Percentiles rank a stretch among this genome's conserved stretches.
phyloP scores from a whole-genome alignment of 2,888 invertebrate genomes.

The Alviniconcha strummeri region DNA sequence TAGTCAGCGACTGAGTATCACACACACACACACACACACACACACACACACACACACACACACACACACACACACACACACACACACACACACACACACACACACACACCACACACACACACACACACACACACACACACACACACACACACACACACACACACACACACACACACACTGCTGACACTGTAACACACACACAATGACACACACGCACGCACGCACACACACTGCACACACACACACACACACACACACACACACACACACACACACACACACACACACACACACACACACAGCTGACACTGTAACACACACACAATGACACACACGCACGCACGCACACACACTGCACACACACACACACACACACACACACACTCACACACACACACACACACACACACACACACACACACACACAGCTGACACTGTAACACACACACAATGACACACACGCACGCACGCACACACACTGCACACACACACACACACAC shows the following conservation, averaged over 20 bases:
- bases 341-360: too few species aligned
- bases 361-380: too few species aligned
- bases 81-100: not conserved
- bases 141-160: constrained; percentile 9
- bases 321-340: too few species aligned
- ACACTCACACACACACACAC: not conserved
- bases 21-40: not conserved
- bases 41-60: not conserved
- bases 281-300: not conserved
- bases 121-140: not conserved
- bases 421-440: too few species aligned
- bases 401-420: not conserved
- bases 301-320: too few species aligned
- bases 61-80: not conserved
- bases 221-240: not conserved
- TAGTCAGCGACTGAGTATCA: too few species aligned
- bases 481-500: not conserved
- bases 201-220: not conserved
- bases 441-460: too few species aligned
- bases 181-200: not conserved
- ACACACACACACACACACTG: constrained; percentile 12
- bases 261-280: not conserved
- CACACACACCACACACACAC: not conserved
- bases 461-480: not conserved
- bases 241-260: not conserved